Conservation (phyloP, 2,888 invertebrate genomes). For the Conus canariensis region DNA sequence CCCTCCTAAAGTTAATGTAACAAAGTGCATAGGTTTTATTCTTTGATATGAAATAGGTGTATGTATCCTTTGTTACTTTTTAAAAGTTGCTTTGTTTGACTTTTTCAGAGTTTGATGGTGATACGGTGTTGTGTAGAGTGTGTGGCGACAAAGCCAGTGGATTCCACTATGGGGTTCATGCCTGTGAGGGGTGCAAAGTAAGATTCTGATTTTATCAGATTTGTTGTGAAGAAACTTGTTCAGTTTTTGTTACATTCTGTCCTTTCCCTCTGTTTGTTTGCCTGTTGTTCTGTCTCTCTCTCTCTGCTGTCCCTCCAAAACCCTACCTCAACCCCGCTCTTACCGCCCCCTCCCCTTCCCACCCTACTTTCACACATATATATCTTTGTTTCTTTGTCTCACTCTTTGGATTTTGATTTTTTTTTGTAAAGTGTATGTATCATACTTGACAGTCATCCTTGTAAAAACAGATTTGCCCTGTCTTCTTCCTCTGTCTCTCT, state of each 20-base stretch:
- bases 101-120: conserved; percentile 98
- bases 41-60: too few relatives aligned
- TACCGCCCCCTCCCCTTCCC: too few relatives aligned
- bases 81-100: not conserved
- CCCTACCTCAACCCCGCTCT: too few relatives aligned
- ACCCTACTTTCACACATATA: too few relatives aligned
- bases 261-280: not conserved
- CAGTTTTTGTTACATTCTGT: not conserved
- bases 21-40: too few relatives aligned
- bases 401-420: not conserved
- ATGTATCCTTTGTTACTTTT: not conserved
- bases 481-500: not conserved
- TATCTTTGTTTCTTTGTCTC: too few relatives aligned
- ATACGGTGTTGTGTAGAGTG: conserved; percentile 87
- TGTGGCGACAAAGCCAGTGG: conserved; percentile 77
- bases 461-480: not conserved
- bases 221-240: not conserved
- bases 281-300: not conserved
- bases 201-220: not conserved
- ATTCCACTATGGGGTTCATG: conserved; percentile 76
- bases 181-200: conserved; percentile 78
- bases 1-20: too few relatives aligned
- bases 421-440: too few relatives aligned
- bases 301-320: not conserved
- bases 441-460: too few relatives aligned